Evolutionary conservation across 2,797 vertebrate species (phyloP).

Genomic region (Decapterus maruadsi): DNA sequence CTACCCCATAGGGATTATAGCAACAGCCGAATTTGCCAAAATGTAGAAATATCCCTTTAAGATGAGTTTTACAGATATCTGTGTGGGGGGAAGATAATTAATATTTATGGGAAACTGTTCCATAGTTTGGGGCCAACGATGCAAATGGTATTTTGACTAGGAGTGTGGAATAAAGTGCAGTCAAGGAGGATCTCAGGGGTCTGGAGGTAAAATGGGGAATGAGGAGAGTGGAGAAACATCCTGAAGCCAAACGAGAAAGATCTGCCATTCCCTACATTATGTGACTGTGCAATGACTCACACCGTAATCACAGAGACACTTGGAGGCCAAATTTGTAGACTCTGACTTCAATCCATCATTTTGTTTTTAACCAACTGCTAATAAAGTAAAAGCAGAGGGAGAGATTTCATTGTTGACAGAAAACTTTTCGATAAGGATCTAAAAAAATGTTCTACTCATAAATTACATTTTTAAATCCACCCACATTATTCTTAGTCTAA

Average conservation of each 20-base stretch:
- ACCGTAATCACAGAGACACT: conserved; percentile 7
- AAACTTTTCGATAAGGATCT: conserved; percentile 43
- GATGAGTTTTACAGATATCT: background rate
- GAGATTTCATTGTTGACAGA: conserved; percentile 26
- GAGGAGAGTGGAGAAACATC: background rate
- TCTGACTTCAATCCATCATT: conserved; percentile 10
- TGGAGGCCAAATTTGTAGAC: background rate
- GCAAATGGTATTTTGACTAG: background rate
- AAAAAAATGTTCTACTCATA: conserved; percentile 39
- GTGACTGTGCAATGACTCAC: background rate
- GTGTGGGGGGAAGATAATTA: background rate
- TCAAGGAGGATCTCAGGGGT: background rate
- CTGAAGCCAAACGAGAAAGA: background rate
- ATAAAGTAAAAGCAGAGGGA: conserved; percentile 3
- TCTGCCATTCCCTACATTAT: background rate
- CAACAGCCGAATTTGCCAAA: too few species aligned
- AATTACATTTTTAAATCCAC: conserved; percentile 53
- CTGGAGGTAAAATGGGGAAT: background rate
- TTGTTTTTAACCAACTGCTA: conserved; percentile 19
- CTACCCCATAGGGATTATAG: too few species aligned
- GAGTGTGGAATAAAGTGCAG: background rate
- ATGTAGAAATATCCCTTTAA: background rate
- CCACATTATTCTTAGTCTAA: conserved; percentile 19
- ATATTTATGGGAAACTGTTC: background rate
- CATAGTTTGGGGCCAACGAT: background rate